phyloP scores from a whole-genome alignment of 2,888 invertebrate genomes.

The Rosalia funebris region DNA sequence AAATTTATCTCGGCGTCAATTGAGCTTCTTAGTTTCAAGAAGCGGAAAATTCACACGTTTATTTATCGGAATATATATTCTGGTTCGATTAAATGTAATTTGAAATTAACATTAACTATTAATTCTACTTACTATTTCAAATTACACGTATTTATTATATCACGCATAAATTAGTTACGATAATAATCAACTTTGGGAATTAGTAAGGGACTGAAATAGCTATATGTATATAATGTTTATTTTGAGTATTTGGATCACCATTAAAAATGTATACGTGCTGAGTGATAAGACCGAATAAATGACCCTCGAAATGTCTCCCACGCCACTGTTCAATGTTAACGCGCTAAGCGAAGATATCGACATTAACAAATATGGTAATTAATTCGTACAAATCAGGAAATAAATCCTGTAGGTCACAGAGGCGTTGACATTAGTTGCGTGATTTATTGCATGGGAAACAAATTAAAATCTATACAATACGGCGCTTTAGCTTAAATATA shows the following conservation, averaged over 20 bases:
- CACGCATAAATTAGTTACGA: no score
- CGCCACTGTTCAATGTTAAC: conserved; percentile 5
- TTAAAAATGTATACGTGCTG: background rate
- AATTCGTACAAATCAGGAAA: conserved; percentile 21
- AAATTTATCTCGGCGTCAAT: no score
- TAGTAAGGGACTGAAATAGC: background rate
- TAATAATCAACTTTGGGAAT: background rate
- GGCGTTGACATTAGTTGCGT: conserved; percentile 14
- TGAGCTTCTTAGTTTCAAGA: no score
- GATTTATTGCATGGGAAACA: conserved; percentile 9
- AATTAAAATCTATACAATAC: conserved; percentile 7
- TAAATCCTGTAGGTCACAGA: conserved; percentile 18
- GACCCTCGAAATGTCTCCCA: background rate
- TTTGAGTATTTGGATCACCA: background rate
- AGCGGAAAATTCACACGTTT: no score
- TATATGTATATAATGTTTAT: background rate
- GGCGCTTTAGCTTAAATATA: conserved; percentile 1
- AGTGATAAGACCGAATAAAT: conserved; percentile 1
- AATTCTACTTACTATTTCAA: no score
- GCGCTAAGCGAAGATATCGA: conserved; percentile 13
- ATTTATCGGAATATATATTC: no score
- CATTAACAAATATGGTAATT: conserved; percentile 23
- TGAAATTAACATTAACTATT: no score
- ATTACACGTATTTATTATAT: no score
- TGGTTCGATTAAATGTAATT: no score